Evolutionary conservation across 2,113 vertebrate species (phyloP).

Genomic region (Rhagologus leucostigma): DNA sequence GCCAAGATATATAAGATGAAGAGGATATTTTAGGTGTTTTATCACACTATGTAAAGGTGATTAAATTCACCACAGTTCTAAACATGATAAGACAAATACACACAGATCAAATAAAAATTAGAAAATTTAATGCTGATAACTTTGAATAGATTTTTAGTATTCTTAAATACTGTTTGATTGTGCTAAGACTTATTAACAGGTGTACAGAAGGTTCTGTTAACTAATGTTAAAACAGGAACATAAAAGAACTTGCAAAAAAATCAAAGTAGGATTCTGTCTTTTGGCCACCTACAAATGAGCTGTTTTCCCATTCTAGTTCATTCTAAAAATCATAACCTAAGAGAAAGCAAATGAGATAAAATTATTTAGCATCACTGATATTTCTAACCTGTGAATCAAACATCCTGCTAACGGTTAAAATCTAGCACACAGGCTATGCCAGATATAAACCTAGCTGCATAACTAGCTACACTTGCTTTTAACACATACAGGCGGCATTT

Average conservation of each 20-base stretch:
- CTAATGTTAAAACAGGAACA: not conserved
- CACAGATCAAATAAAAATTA: not conserved
- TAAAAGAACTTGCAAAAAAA: not conserved
- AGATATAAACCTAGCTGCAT: slow-evolving; percentile 49
- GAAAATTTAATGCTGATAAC: not conserved
- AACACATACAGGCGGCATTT: slow-evolving; percentile 22
- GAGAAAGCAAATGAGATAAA: not conserved
- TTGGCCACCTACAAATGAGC: not conserved
- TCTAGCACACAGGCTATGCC: not conserved
- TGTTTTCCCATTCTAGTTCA: not conserved
- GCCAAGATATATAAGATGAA: not conserved
- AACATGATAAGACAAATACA: not conserved
- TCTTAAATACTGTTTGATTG: not conserved
- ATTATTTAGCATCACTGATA: not conserved
- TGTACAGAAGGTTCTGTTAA: not conserved
- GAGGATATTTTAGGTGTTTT: not conserved
- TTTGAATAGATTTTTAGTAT: not conserved
- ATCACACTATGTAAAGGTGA: not conserved
- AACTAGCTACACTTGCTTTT: slow-evolving; percentile 50
- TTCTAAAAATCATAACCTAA: not conserved
- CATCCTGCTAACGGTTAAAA: not conserved
- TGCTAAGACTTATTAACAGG: not conserved
- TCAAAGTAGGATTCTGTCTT: not conserved
- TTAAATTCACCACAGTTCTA: not conserved
- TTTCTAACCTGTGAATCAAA: not conserved